Conservation (phyloP, 2,888 invertebrate genomes). For the Acanthopleura granulata region DNA sequence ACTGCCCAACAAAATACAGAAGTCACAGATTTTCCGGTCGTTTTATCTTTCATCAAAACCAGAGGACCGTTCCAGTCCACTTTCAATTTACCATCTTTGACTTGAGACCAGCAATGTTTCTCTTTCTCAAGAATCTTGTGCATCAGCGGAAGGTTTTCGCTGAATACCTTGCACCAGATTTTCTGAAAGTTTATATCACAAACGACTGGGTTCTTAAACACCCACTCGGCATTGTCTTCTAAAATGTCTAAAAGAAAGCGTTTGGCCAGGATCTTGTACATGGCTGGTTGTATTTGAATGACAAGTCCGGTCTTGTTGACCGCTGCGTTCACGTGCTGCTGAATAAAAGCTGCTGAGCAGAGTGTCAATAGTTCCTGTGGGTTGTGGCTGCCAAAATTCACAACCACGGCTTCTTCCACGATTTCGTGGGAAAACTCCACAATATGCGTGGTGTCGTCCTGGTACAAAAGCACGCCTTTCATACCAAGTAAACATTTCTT, state of each 20-base stretch:
- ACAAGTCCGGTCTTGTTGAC: neutral
- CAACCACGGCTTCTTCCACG: constrained; percentile 6
- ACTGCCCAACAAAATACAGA: constrained; percentile 13
- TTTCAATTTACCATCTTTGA: constrained; percentile 7
- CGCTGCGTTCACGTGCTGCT: neutral
- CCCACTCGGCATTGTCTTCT: constrained; percentile 12
- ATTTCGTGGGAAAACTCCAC: constrained; percentile 7
- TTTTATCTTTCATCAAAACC: neutral
- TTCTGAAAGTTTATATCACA: neutral
- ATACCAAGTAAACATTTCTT: constrained; percentile 10
- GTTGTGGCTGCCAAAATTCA: constrained; percentile 3
- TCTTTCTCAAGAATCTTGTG: constrained; percentile 13
- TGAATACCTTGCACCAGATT: constrained; percentile 13
- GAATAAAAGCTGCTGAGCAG: neutral
- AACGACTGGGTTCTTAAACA: constrained; percentile 9
- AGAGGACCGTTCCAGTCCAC: constrained; percentile 9
- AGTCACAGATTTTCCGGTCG: neutral
- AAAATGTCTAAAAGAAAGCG: constrained; percentile 7
- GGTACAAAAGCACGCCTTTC: constrained; percentile 9
- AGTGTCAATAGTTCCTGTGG: constrained; percentile 11
- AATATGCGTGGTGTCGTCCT: neutral
- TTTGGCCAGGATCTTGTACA: constrained; percentile 5
- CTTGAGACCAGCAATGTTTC: constrained; percentile 14
- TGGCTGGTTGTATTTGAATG: neutral
- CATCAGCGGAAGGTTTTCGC: constrained; percentile 14